phyloP scores from a whole-genome alignment of 2,888 invertebrate genomes.

The Drosophila niveifrons region DNA sequence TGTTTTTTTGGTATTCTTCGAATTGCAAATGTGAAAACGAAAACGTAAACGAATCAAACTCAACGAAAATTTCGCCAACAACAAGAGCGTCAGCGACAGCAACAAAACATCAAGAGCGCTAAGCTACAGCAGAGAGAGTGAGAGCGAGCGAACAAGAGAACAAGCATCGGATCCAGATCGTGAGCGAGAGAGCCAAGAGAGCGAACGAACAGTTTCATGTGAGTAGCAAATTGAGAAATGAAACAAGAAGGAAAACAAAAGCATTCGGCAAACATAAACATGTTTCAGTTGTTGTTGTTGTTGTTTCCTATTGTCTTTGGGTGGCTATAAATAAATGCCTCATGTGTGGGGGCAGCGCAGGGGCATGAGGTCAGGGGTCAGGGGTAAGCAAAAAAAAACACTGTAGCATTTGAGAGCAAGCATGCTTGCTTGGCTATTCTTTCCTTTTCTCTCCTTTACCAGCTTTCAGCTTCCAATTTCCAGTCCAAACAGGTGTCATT shows the following conservation, averaged over 20 bases:
- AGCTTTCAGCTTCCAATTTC: neutral
- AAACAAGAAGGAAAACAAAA: constrained; percentile 14
- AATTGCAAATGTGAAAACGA: constrained; percentile 39
- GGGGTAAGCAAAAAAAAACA: constrained; percentile 9
- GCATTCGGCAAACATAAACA: constrained; percentile 41
- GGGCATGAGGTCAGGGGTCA: constrained; percentile 16
- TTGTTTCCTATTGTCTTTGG: constrained; percentile 30
- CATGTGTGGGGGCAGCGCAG: neutral
- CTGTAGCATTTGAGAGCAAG: constrained; percentile 23
- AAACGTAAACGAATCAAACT: constrained; percentile 31
- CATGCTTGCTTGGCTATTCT: neutral
- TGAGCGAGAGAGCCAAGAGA: neutral
- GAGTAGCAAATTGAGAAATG: constrained; percentile 29
- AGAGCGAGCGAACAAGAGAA: neutral
- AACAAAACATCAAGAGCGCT: constrained; percentile 10
- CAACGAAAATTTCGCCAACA: constrained; percentile 30
- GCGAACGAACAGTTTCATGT: constrained; percentile 34
- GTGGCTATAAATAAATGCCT: constrained; percentile 41
- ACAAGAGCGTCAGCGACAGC: neutral
- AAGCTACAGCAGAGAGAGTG: neutral
- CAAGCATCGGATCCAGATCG: neutral
- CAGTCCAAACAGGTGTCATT: constrained; percentile 13
- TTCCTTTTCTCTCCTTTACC: neutral
- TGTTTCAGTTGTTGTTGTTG: constrained; percentile 20
- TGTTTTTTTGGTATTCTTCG: constrained; percentile 26